Evolutionary conservation across 2,113 vertebrate genomes (phyloP).

Genomic region (Passer domesticus): DNA sequence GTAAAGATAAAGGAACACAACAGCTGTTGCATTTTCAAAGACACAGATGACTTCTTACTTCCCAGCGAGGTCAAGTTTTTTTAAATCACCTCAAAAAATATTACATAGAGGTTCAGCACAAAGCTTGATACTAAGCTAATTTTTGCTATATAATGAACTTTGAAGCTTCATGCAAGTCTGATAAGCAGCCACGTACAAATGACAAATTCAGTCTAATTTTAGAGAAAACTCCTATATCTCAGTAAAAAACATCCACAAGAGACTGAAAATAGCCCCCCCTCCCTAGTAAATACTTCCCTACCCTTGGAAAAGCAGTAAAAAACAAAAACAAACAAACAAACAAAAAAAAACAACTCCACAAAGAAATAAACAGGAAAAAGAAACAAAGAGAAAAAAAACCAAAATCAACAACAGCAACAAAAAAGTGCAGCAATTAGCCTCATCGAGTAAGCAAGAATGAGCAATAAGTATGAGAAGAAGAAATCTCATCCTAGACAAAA

Average conservation of each 20-base stretch:
- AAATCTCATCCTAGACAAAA: background rate
- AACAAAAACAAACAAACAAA: background rate
- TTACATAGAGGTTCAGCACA: background rate
- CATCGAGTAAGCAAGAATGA: background rate
- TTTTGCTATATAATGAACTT: background rate
- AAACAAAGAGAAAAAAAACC: background rate
- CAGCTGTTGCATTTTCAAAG: background rate
- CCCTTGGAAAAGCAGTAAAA: background rate
- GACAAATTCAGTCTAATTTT: background rate
- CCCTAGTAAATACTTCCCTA: background rate
- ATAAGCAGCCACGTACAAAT: background rate
- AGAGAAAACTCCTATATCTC: background rate
- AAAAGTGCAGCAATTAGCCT: background rate
- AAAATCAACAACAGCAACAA: too few species aligned
- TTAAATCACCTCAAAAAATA: background rate
- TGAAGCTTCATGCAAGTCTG: background rate
- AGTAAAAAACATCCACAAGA: background rate
- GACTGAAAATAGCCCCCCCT: background rate
- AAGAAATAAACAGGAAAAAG: background rate
- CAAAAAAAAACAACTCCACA: background rate
- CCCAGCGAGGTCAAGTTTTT: background rate
- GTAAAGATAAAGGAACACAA: background rate
- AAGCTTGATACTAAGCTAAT: background rate
- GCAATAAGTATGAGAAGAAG: background rate
- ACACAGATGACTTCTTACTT: background rate